Evolutionary conservation across 2,797 vertebrate species (phyloP), one percentile per base, ranked within the genome.

Genomic region (Hippocampus kuda): DNA sequence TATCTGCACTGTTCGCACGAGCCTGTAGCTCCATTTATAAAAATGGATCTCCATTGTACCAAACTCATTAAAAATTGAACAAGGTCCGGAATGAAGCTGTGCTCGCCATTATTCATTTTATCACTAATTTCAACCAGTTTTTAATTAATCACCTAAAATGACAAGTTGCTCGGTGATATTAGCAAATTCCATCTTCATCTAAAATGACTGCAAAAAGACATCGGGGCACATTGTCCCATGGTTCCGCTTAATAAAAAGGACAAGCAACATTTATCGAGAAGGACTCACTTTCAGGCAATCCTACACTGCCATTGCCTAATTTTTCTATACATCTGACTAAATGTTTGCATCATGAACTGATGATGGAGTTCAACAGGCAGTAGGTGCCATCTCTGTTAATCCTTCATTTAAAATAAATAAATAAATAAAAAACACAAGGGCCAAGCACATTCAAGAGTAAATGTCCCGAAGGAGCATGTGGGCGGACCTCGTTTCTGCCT

Each of bases 21-120:
- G 83, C 78, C 73, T 82, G 78, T 82, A 80, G 85, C 77, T 82
- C 84, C 84, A 87, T 90, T 90, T 90, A 87, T 89, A 83, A 89
- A 81, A 65, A 88, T 81, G 80, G 76, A 82, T 83, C 84, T 81
- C 83, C 78, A 73, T 84, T 75, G 71, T 82, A 84, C 82, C 73
- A 80, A 86, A 87, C 87, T 91, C 87, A 91, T 93, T 88, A 93
- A 92, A 89, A 90, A 91, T 93, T 90, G 70, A 92, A 79, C 86
- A 87, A 90, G 91, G 91, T 91, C 90, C 91, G 87, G 86, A 91
- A 90, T 90, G 84, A 90, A 90, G 86, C 85, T 79, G 76, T 76
- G 87, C 81, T 83, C 77, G 82, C 84, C 87, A 90, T 92, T 90
- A 86, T 83, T 91, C 89, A 91, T 90, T 86, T 87, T 88, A 88